Base-by-base conservation (phyloP, 37 sponge, comb jelly and placozoan species). In the Spongia lamella region DNA sequence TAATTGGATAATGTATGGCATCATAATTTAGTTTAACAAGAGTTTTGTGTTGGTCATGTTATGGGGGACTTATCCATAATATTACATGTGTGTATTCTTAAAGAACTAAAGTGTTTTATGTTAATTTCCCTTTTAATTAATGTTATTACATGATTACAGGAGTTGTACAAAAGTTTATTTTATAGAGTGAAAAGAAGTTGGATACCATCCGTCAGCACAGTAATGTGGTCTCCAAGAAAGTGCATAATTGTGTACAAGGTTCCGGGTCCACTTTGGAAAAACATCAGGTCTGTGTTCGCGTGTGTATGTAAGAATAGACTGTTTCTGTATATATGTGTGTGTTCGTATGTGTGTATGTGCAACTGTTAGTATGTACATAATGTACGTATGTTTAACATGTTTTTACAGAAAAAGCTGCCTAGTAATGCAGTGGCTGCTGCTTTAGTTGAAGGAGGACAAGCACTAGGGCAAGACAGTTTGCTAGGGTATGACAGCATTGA, bases 191-290 rank as follows among this genome's bases (percentile, higher is more conserved):
- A 63, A 78, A 72, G 68, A 88, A 79, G 36, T 75, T 88, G 47
- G 89, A 88, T 31, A 79, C 79, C 3, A 88, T 88, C 47, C 57
- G 79, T 6, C 71, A 67, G 16, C 75, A 75, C 20, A 70, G 73
- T 49, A 79, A 74, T 36, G 61, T 83, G 53, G 73, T 70, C 9
- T 68, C 55, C n/a, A 78, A 78, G 53, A 88, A 72, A 60, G 75
- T 88, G 15, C 47, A 58, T 24, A 72, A 56, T 27, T 67, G 70
- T 16, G 31, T 66, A 9, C 64, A 75, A 57, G 89, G 89, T 9
- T 78, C 79, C 15, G 89, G 89, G 13, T 11, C 75, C 38, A 74
- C 84, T 1, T n/a, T 73, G 2, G 89, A 88, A 35, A 88, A 88
- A 49, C 83, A 85, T 67, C 78, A 77, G 49, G 88, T 88, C 37